These are phyloP conservation scores for Chironomus tepperi DNA, from an alignment of 1,140 invertebrate species.

Conservation along the genomic window DNA sequence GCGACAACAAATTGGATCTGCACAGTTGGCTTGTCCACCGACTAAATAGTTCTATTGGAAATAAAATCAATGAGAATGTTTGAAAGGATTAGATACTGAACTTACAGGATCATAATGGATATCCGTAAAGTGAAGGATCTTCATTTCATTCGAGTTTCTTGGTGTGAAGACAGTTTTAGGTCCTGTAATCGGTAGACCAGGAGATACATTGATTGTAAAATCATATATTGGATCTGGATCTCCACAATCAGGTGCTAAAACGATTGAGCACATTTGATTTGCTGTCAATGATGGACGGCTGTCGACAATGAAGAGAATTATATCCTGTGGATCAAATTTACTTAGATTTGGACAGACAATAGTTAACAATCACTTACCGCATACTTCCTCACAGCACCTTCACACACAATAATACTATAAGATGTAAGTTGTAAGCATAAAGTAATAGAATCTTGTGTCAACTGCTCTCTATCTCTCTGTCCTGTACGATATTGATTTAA, in stretches of 20 bases:
- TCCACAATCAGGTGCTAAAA: neutral
- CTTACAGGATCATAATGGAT: slow-evolving; percentile 64
- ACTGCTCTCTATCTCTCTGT: neutral
- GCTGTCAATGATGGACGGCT: neutral
- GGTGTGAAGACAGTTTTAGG: neutral
- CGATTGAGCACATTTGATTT: neutral
- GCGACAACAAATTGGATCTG: slow-evolving; percentile 70
- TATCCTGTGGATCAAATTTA: neutral
- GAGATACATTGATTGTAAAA: neutral
- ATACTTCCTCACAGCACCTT: neutral
- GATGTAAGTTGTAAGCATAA: neutral
- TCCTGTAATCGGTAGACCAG: neutral
- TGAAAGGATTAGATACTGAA: neutral
- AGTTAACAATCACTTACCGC: neutral
- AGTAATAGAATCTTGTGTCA: neutral
- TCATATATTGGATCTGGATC: neutral
- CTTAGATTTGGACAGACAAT: neutral
- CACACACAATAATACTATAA: neutral
- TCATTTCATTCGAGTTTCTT: slow-evolving; percentile 32
- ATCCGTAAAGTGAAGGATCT: slow-evolving; percentile 68
- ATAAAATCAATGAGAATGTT: neutral
- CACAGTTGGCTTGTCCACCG: slow-evolving; percentile 57
- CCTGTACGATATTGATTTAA: neutral
- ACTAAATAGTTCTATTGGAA: slow-evolving; percentile 48
- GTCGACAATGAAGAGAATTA: neutral